phyloP scores from a whole-genome alignment of 1,140 invertebrate species.

The Diabrotica virgifera region DNA sequence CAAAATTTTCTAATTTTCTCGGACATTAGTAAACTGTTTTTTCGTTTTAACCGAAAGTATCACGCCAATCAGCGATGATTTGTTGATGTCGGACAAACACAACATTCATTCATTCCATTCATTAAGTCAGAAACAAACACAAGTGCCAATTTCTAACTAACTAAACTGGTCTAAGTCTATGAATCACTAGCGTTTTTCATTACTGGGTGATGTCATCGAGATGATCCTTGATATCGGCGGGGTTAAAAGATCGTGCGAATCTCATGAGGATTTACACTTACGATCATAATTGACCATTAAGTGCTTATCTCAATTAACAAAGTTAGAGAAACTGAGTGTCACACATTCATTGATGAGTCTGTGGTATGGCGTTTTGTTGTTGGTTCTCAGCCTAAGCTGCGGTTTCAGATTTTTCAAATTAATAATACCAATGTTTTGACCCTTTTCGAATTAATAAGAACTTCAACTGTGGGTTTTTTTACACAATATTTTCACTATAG shows the following conservation, averaged over 20 bases:
- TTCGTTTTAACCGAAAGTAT: neutral
- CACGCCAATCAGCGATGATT: conserved; percentile 6
- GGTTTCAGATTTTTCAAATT: neutral
- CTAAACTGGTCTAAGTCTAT: conserved; percentile 13
- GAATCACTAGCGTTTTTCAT: conserved; percentile 35
- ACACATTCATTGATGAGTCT: conserved; percentile 24
- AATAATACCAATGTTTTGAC: no score
- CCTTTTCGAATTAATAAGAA: no score
- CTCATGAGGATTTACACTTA: conserved; percentile 35
- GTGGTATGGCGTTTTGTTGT: neutral
- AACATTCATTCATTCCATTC: conserved; percentile 10
- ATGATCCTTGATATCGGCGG: conserved; percentile 31
- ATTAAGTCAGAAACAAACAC: conserved; percentile 17
- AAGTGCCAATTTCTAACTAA: conserved; percentile 29
- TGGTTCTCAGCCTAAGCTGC: neutral
- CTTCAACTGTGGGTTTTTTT: no score
- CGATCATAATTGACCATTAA: conserved; percentile 33
- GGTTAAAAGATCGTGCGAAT: conserved; percentile 40
- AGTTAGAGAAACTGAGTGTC: conserved; percentile 26
- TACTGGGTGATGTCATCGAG: conserved; percentile 33
- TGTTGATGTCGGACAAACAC: conserved; percentile 7
- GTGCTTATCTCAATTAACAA: conserved; percentile 29
- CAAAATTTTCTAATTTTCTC: no score
- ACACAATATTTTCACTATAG: no score
- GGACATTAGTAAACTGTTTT: no score